phyloP scores from a whole-genome alignment of 2,888 invertebrate species.

The Deladenus siricidicola region DNA sequence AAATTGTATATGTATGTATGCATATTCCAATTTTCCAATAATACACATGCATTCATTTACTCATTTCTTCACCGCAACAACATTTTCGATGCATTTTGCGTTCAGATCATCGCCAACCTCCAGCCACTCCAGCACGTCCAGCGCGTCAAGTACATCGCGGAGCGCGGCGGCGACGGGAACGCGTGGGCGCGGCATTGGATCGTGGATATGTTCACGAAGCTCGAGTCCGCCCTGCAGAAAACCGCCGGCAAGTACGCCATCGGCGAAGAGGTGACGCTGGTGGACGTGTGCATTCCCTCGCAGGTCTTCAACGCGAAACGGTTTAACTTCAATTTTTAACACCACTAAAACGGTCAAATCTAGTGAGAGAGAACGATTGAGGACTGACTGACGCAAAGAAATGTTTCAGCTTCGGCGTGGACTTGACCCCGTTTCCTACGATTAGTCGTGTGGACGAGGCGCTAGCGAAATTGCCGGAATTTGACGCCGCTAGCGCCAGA shows the following conservation, averaged over 20 bases:
- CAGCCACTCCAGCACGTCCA: slow-evolving; percentile 30
- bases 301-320: slow-evolving; percentile 88
- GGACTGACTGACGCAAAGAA: no score
- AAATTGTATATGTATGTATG: no score
- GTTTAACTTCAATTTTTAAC: no score
- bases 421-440: slow-evolving; percentile 77
- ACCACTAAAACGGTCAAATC: no score
- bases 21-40: neutral
- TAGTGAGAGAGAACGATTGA: no score
- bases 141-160: slow-evolving; percentile 12
- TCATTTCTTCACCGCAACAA: no score
- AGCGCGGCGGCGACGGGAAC: slow-evolving; percentile 15
- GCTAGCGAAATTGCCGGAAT: slow-evolving; percentile 77
- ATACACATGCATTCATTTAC: no score
- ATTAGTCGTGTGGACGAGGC: slow-evolving; percentile 78
- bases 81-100: neutral
- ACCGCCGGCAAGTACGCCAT: slow-evolving; percentile 56
- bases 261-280: slow-evolving; percentile 83
- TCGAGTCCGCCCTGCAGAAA: slow-evolving; percentile 23
- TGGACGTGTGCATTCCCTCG: slow-evolving; percentile 88
- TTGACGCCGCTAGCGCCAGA: slow-evolving; percentile 80
- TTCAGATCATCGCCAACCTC: slow-evolving; percentile 27
- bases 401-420: slow-evolving; percentile 78
- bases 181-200: slow-evolving; percentile 34
- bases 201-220: slow-evolving; percentile 17